phyloP scores from a whole-genome alignment of 2,888 invertebrate species.

The Eupithecia abbreviata region DNA sequence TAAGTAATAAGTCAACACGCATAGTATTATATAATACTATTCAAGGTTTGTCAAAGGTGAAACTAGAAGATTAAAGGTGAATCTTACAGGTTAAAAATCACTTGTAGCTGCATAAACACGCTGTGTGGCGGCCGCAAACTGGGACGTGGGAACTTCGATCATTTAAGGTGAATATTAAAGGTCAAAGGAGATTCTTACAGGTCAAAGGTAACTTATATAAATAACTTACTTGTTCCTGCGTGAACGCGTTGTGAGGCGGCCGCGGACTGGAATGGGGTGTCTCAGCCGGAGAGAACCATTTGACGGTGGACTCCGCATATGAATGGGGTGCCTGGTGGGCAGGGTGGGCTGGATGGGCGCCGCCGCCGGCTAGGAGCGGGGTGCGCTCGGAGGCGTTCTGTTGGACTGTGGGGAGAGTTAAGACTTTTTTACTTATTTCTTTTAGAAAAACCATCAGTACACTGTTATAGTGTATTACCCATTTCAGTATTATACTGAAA shows the following conservation, averaged over 20 bases:
- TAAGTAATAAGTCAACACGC: no score
- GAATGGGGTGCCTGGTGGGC: slow-evolving; percentile 53
- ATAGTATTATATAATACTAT: no score
- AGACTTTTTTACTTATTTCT: no score
- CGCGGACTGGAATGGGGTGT: slow-evolving; percentile 84
- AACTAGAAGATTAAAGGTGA: no score
- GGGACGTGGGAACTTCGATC: no score
- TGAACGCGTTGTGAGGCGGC: slow-evolving; percentile 62
- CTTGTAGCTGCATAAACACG: no score
- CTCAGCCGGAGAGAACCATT: slow-evolving; percentile 89
- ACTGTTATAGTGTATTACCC: no score
- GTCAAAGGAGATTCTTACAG: neutral
- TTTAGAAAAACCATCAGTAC: neutral
- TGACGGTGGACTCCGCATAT: slow-evolving; percentile 86
- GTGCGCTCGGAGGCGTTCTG: slow-evolving; percentile 60
- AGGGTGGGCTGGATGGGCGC: slow-evolving; percentile 65
- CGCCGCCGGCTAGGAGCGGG: slow-evolving; percentile 51
- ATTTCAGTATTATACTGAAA: no score
- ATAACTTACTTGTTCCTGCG: slow-evolving; percentile 68
- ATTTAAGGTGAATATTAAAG: neutral
- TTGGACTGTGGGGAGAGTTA: slow-evolving; percentile 43
- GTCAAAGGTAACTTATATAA: slow-evolving; percentile 27
- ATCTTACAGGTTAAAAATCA: no score
- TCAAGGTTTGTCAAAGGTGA: no score
- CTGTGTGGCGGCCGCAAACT: no score